Evolutionary conservation across 2,113 vertebrate genomes (phyloP), one percentile per base, ranked within the genome.

Genomic region (Brachypteracias leptosomus): DNA sequence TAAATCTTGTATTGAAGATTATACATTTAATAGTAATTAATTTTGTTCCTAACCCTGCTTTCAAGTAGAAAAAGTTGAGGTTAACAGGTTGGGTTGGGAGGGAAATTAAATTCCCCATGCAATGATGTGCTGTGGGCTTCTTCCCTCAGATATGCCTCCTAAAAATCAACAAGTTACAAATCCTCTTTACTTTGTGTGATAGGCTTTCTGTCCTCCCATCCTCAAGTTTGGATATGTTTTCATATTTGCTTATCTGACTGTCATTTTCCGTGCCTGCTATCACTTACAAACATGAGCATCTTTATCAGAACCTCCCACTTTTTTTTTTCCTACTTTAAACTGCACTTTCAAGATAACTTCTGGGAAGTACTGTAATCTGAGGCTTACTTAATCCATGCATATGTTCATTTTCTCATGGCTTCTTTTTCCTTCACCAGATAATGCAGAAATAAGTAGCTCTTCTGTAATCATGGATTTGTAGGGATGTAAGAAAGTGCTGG

Each of bases 331-430:
- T 40, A 13, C 33, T 71, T 84, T 54, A 78, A 83, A 84, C 89
- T 95, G 93, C 35, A 18, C 76, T 83, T 80, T 88, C 16, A 67
- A 92, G 93, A 95, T 91, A 95, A 95, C n/a, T 88, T 90, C 83
- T 93, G 62, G 82, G 66, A 85, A 86, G 29, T 85, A 75, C 62
- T 82, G 42, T 81, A 90, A 63, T 94, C 86, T 58, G 79, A 74
- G n/a, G 35, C 5, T 85, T 76, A 66, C 52, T 94, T 95, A 90
- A 89, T 90, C 63, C 72, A 59, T 63, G 68, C 24, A 5, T 63
- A 7, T 51, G 44, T 74, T 86, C 44, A 67, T 77, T 70, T 88
- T 67, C 22, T 67, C 17, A 42, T 42, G 7, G 8, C 7, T 57
- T 61, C 54, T 79, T 76, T 86, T 40, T 12, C 29, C 14, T 11